phyloP scores from a whole-genome alignment of 2,797 vertebrate species.

The Lagodon rhomboides region DNA sequence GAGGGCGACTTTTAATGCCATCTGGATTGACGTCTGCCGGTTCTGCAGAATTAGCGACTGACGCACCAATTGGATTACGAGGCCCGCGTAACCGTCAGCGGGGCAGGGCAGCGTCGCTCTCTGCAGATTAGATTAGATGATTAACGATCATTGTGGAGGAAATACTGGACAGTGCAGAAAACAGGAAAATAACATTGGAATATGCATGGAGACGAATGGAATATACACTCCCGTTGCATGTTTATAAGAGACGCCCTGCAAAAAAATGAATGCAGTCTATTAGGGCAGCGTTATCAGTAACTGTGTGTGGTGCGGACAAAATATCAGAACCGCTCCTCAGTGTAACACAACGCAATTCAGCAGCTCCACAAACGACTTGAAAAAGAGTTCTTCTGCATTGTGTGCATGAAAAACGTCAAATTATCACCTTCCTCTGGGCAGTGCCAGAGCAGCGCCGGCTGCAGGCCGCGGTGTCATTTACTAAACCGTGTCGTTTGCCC shows the following conservation, averaged over 20 bases:
- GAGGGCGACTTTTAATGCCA: slow-evolving; percentile 52
- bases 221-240: background rate
- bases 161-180: slow-evolving; percentile 34
- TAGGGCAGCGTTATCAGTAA: background rate
- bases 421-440: background rate
- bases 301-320: background rate
- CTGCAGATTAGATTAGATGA: slow-evolving; percentile 59
- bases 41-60: slow-evolving; percentile 59
- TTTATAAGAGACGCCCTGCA: background rate
- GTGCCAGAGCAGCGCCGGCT: background rate
- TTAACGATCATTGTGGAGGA: slow-evolving; percentile 45
- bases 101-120: slow-evolving; percentile 35
- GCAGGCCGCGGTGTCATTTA: background rate
- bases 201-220: background rate
- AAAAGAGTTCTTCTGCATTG: background rate
- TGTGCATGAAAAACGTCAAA: background rate
- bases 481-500: background rate
- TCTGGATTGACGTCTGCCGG: slow-evolving; percentile 69
- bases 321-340: background rate
- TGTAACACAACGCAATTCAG: background rate
- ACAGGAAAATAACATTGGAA: background rate
- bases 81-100: slow-evolving; percentile 46
- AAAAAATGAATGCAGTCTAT: background rate
- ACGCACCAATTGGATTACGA: slow-evolving; percentile 70
- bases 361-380: background rate